Evolutionary conservation across 2,797 vertebrate genomes (phyloP).

Genomic region (Characodon lateralis): DNA sequence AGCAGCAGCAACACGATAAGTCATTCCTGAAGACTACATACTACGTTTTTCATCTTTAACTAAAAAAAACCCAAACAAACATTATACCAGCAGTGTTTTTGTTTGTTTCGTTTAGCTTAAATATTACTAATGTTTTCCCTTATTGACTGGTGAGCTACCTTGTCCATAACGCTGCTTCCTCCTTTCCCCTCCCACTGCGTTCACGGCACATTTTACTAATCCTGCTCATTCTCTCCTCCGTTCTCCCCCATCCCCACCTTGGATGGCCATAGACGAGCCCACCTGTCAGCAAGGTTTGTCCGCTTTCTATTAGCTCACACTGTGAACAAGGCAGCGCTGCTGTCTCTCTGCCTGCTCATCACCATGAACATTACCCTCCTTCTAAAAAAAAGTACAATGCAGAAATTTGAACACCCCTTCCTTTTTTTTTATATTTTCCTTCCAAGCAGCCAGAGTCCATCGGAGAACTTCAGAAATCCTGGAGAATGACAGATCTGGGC

Average conservation of each 20-base stretch:
- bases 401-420: neutral
- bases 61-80: neutral
- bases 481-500: neutral
- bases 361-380: constrained; percentile 33
- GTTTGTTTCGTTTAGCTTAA: neutral
- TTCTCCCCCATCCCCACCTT: constrained; percentile 82
- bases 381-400: neutral
- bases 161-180: constrained; percentile 15
- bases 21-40: too few relatives aligned
- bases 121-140: neutral
- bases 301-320: constrained; percentile 78
- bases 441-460: neutral
- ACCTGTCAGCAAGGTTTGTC: constrained; percentile 86
- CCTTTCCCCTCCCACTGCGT: constrained; percentile 30
- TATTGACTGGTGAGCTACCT: constrained; percentile 11
- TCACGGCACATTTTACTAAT: constrained; percentile 71
- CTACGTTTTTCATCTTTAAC: neutral
- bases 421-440: neutral
- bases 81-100: neutral
- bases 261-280: constrained; percentile 83
- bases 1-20: too few relatives aligned
- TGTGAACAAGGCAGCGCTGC: constrained; percentile 67
- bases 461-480: neutral
- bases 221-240: constrained; percentile 79
- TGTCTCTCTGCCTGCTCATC: constrained; percentile 72